Evolutionary conservation across 2,888 invertebrate species (phyloP).

Genomic region (Sepiola atlantica): DNA sequence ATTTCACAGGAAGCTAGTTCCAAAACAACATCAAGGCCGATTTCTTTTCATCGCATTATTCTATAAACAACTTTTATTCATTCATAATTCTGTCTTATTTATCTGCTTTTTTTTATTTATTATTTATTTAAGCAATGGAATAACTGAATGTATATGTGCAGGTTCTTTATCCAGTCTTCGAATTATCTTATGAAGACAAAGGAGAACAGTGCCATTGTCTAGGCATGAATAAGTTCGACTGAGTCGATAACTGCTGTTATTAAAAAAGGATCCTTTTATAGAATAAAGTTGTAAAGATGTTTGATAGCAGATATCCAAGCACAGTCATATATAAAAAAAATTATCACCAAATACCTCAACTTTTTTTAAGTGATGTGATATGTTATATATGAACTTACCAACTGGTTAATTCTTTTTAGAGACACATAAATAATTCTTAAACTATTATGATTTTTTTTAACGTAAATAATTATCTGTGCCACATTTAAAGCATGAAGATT

Average conservation of each 20-base stretch:
- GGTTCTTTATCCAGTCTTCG: background rate
- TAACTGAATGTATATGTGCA: background rate
- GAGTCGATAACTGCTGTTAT: background rate
- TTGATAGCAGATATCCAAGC: background rate
- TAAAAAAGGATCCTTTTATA: background rate
- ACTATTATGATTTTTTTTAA: background rate
- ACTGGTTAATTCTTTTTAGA: background rate
- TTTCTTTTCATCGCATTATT: background rate
- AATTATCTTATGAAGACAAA: background rate
- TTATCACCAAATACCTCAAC: background rate
- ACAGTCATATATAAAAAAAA: background rate
- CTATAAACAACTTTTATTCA: background rate
- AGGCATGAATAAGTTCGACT: background rate
- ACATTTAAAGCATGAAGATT: background rate
- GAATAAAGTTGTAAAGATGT: background rate
- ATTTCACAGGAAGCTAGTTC: background rate
- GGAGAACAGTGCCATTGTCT: background rate
- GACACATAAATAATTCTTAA: background rate
- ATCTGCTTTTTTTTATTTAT: background rate
- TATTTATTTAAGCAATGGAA: background rate
- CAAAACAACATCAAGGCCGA: background rate
- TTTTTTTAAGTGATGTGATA: background rate
- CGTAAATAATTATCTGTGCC: background rate
- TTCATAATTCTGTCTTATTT: background rate
- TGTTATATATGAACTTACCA: background rate